Evolutionary conservation across 2,797 vertebrate species (phyloP), one percentile per base, ranked within the genome.

Genomic region (Sebastes minor): DNA sequence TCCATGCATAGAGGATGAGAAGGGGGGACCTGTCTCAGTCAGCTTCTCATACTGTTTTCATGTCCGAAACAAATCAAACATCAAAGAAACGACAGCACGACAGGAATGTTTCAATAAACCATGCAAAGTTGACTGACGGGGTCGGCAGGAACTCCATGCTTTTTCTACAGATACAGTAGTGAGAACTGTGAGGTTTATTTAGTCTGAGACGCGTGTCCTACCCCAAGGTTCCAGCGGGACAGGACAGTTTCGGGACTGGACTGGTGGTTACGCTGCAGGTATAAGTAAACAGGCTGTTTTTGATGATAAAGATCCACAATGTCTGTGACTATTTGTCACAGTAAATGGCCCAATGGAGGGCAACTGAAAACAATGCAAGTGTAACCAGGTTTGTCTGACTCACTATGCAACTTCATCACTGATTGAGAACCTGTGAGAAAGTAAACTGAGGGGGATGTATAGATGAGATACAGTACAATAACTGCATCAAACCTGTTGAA

Each of bases 211-310:
- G 72, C 20, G 0, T 61, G 59, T 86, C 92, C 86, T 90, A 90
- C 88, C 89, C 88, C 74, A 60, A 92, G 84, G 71, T 83, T 92
- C 90, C 91, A 92, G 80, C 70, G 61, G 68, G 89, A 93, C 83
- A 91, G 77, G 71, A 92, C 81, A 71, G 83, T 86, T 74, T 93
- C 88, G 52, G 91, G 90, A 71, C 61, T 84, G 80, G 82, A 78
- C 81, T 77, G 78, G 67, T 76, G 81, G 77, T 85, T 87, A 64
- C 12, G 55, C 89, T 91, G 88, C 74, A 87, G 85, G 76, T 79
- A 38, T 5, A 87, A 80, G 81, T 78, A 63, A 88, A 89, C 79
- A 89, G 46, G 60, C 70, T 32, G 69, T 88, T 27, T 52, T 22
- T 16, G 5, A 32, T 42, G 49, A 18, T 33, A 69, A 8, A 61